These are phyloP conservation scores for Phaethornis superciliosus DNA, from an alignment of 2,113 vertebrate species.

Conservation along the genomic window DNA sequence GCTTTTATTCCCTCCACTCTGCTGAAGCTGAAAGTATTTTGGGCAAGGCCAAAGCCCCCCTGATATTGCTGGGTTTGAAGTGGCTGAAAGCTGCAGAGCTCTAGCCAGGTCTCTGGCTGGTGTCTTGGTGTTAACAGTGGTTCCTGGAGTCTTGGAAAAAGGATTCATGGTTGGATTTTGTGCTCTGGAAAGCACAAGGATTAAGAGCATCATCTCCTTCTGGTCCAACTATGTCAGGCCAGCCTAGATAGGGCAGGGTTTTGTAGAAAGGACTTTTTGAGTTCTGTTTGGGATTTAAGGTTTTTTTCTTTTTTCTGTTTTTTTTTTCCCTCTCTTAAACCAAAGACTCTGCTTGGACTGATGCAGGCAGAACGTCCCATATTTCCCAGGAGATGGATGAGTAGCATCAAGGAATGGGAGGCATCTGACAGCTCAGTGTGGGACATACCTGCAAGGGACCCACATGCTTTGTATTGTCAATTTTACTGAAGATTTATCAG, in stretches of 20 bases:
- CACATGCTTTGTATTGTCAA: background rate
- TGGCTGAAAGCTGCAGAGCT: background rate
- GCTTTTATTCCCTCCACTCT: slow-evolving; percentile 17
- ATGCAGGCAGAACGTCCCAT: background rate
- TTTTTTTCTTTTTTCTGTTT: background rate
- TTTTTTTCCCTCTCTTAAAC: background rate
- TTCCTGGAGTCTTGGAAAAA: background rate
- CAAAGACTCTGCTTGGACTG: background rate
- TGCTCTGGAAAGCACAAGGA: background rate
- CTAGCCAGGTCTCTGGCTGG: background rate
- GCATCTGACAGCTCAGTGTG: background rate
- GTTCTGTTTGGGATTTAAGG: background rate
- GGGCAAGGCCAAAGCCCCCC: background rate
- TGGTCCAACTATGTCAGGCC: background rate
- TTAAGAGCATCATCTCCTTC: background rate
- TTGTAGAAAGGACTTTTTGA: background rate
- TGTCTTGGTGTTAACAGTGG: background rate
- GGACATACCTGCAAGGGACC: background rate
- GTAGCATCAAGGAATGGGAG: background rate
- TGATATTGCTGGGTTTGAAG: background rate
- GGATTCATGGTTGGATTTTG: background rate
- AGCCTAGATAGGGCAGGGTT: background rate
- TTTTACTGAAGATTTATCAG: background rate
- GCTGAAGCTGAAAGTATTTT: background rate
- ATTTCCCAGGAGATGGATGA: background rate